phyloP scores from a whole-genome alignment of 1,140 invertebrate species.

The Pomacea maculata region DNA sequence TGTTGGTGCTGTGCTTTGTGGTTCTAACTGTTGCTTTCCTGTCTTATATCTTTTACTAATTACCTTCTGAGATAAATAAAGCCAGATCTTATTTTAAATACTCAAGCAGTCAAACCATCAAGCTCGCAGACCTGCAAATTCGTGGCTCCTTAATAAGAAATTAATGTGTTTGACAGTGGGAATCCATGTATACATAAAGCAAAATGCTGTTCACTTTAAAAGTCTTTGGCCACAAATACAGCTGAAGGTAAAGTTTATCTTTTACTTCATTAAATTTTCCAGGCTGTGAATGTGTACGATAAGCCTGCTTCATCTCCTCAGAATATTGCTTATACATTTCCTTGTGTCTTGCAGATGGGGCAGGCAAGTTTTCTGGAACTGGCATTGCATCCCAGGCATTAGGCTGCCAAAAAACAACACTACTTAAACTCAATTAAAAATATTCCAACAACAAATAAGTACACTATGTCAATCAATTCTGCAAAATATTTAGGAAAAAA shows the following conservation, averaged over 20 bases:
- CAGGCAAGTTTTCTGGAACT: constrained; percentile 43
- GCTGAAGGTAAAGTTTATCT: not conserved
- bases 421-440: not conserved
- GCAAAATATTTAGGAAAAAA: not conserved
- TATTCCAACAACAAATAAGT: not conserved
- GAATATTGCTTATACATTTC: constrained; percentile 53
- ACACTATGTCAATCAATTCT: not conserved
- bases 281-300: constrained; percentile 33
- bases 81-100: no score
- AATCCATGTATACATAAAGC: not conserved
- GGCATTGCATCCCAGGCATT: constrained; percentile 52
- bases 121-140: no score
- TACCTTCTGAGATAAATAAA: no score
- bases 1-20: no score
- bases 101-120: no score
- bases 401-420: constrained; percentile 33
- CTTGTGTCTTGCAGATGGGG: constrained; percentile 47
- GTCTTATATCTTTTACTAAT: no score
- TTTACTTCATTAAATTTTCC: constrained; percentile 14
- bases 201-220: not conserved
- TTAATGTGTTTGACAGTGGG: no score
- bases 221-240: not conserved
- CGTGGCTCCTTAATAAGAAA: no score
- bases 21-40: no score
- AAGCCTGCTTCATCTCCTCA: constrained; percentile 53